A percentile compares a stretch with the other conserved stretches of the same genome.
phyloP scores from a whole-genome alignment of 2,797 vertebrate genomes.

The Sebastes minor region DNA sequence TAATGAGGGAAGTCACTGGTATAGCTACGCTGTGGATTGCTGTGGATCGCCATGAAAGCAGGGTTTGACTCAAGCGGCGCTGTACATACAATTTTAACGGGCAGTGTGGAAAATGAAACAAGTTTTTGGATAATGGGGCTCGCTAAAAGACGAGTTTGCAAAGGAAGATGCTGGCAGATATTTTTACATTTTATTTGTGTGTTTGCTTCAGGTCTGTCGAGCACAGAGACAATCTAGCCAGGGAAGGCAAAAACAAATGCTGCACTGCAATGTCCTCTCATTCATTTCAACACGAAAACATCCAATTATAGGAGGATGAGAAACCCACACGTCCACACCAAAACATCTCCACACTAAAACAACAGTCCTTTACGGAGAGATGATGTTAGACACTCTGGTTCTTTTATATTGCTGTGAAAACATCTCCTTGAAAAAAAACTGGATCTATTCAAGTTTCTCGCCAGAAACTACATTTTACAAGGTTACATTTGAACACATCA shows the following conservation, averaged over 20 bases:
- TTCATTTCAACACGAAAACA: background rate
- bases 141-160: background rate
- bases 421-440: too few relatives aligned
- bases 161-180: background rate
- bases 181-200: background rate
- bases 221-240: background rate
- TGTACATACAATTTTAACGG: background rate
- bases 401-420: too few relatives aligned
- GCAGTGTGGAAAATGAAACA: background rate
- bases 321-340: background rate
- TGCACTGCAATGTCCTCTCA: background rate
- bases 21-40: conserved; percentile 13
- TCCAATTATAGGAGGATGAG: background rate
- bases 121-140: background rate
- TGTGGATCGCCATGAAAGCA: conserved; percentile 22
- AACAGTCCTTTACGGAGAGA: background rate
- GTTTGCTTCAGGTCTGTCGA: conserved; percentile 3
- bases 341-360: background rate
- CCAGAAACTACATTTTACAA: too few relatives aligned
- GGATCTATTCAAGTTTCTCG: too few relatives aligned
- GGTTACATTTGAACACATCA: too few relatives aligned
- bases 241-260: background rate
- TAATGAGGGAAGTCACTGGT: conserved; percentile 33
- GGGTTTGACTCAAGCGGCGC: background rate
- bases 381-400: too few relatives aligned